phyloP scores from a whole-genome alignment of 2,113 vertebrate species.

The Prochilodus magdalenae region DNA sequence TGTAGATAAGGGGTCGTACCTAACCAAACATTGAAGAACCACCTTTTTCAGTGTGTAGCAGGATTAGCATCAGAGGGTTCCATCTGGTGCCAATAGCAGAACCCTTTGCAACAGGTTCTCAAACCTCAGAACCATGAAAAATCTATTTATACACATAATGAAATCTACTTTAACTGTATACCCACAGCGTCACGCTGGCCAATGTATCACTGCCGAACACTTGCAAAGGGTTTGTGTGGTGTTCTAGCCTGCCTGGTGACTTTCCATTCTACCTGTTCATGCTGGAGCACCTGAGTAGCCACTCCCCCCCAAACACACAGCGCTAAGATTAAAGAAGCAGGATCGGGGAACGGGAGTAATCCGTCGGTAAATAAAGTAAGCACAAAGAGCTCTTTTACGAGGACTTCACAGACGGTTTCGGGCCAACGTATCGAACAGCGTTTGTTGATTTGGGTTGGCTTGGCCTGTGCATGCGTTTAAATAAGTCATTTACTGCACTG shows the following conservation, averaged over 20 bases:
- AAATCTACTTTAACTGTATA: no score
- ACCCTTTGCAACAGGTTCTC: no score
- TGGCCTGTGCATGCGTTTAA: not conserved
- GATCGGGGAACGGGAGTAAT: conserved; percentile 14
- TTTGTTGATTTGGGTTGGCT: not conserved
- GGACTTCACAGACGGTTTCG: not conserved
- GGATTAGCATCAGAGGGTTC: no score
- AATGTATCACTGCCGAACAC: not conserved
- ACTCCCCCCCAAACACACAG: conserved; percentile 29
- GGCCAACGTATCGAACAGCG: not conserved
- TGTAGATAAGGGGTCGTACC: no score
- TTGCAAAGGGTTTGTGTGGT: no score
- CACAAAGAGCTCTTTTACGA: not conserved
- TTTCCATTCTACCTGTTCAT: not conserved
- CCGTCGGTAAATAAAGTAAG: conserved; percentile 38
- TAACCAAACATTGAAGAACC: no score
- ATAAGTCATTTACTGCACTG: not conserved
- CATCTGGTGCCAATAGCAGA: no score
- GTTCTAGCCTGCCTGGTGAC: not conserved
- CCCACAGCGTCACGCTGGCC: not conserved
- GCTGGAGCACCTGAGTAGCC: conserved; percentile 1
- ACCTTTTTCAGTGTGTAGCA: no score
- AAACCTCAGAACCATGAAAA: no score
- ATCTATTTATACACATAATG: no score
- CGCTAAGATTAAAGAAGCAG: conserved; percentile 14